Percentiles rank a stretch among this genome's conserved stretches.
Conservation (phyloP, 2,888 invertebrate genomes). For the Brachyopa scutellaris region DNA sequence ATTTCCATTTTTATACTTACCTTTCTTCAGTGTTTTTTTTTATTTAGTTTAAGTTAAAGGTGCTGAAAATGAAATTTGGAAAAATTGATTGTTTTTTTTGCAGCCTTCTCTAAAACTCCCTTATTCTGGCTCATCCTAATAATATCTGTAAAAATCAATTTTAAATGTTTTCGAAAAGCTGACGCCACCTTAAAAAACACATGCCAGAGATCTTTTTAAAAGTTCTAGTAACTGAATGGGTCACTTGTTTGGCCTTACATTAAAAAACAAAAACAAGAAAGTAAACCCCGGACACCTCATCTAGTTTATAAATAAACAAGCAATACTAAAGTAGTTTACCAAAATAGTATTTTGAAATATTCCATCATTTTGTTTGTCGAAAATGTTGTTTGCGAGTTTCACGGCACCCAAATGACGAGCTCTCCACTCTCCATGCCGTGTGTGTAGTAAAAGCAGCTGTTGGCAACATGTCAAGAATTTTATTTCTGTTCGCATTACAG, state of each 20-base stretch:
- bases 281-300: slow-evolving; percentile 10
- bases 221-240: too few species aligned
- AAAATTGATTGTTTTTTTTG: too few species aligned
- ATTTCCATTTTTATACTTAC: too few species aligned
- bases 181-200: too few species aligned
- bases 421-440: slow-evolving; percentile 51
- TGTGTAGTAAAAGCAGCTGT: slow-evolving; percentile 66
- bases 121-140: too few species aligned
- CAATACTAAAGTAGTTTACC: slow-evolving; percentile 21
- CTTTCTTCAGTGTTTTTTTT: too few species aligned
- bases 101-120: too few species aligned
- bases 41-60: too few species aligned
- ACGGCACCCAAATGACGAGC: slow-evolving; percentile 43
- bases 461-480: slow-evolving; percentile 72
- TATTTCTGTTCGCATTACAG: slow-evolving; percentile 64
- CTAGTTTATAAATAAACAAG: slow-evolving; percentile 53
- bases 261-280: neutral
- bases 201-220: too few species aligned
- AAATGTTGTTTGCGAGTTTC: slow-evolving; percentile 59
- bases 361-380: slow-evolving; percentile 62
- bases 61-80: too few species aligned
- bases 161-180: too few species aligned
- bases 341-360: slow-evolving; percentile 63
- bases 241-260: neutral
- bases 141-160: too few species aligned